Evolutionary conservation across 1,140 invertebrate species (phyloP).

Genomic region (Caenorhabditis latens): DNA sequence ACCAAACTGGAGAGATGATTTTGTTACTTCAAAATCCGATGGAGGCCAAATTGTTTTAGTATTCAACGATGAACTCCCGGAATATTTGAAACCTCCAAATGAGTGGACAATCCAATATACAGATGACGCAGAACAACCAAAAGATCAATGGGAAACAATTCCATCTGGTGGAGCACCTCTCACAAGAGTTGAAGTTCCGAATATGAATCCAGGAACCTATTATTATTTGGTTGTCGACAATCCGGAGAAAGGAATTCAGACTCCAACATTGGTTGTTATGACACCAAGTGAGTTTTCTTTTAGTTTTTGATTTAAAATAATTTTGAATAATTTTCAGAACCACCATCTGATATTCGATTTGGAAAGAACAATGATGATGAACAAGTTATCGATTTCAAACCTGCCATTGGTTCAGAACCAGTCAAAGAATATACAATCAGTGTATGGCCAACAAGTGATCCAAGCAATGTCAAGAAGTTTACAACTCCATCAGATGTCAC

Average conservation of each 20-base stretch:
- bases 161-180: conserved; percentile 70
- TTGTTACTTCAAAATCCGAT: conserved; percentile 72
- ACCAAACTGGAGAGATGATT: conserved; percentile 70
- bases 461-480: conserved; percentile 60
- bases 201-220: conserved; percentile 70
- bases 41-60: conserved; percentile 70
- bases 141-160: conserved; percentile 70
- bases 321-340: conserved; percentile 61
- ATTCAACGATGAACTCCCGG: conserved; percentile 74
- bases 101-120: conserved; percentile 74
- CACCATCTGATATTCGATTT: conserved; percentile 71
- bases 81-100: conserved; percentile 73
- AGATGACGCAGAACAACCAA: conserved; percentile 72
- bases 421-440: conserved; percentile 68
- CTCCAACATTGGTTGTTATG: conserved; percentile 70
- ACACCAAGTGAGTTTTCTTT: conserved; percentile 71
- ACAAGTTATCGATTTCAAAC: conserved; percentile 76
- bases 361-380: conserved; percentile 77
- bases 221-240: conserved; percentile 75
- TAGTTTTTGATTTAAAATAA: not conserved
- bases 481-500: conserved; percentile 63
- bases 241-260: conserved; percentile 73
- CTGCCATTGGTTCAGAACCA: conserved; percentile 69
- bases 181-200: conserved; percentile 66
- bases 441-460: conserved; percentile 68